These are phyloP conservation scores for Oncorhynchus nerka DNA, from an alignment of 2,113 vertebrate species.

Conservation along the genomic window DNA sequence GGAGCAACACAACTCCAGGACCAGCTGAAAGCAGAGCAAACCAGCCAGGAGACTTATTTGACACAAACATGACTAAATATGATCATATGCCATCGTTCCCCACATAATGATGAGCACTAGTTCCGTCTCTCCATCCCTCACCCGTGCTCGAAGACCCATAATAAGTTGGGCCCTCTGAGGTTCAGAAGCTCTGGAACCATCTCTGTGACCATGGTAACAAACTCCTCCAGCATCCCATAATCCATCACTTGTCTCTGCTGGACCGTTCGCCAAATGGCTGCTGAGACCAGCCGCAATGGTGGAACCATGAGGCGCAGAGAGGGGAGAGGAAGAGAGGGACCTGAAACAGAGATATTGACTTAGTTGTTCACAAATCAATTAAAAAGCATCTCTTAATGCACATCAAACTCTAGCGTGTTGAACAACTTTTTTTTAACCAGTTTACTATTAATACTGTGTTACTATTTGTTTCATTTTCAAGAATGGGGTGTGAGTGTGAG, in stretches of 20 bases:
- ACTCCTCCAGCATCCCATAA: conserved; percentile 58
- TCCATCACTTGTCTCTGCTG: conserved; percentile 38
- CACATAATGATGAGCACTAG: too few relatives aligned
- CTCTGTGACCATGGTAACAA: conserved; percentile 51
- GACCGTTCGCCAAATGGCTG: conserved; percentile 56
- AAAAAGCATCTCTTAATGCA: too few relatives aligned
- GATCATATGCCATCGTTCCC: too few relatives aligned
- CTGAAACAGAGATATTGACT: not conserved
- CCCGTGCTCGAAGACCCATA: conserved; percentile 67
- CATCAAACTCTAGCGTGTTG: not conserved
- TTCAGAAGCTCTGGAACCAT: conserved; percentile 60
- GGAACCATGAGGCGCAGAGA: conserved; percentile 31
- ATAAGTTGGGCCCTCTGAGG: conserved; percentile 63
- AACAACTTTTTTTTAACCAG: too few relatives aligned
- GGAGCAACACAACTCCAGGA: conserved; percentile 35
- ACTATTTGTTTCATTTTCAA: too few relatives aligned
- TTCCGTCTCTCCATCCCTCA: conserved; percentile 9
- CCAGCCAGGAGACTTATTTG: too few relatives aligned
- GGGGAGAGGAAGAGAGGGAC: not conserved
- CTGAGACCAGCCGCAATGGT: conserved; percentile 43
- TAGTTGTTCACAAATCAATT: too few relatives aligned
- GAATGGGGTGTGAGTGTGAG: too few relatives aligned
- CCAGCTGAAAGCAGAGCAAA: conserved; percentile 28
- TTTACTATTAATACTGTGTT: too few relatives aligned
- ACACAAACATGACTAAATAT: too few relatives aligned